Evolutionary conservation across 2,888 invertebrate genomes (phyloP), one percentile per base, ranked within the genome.

Genomic region (Parnassius orleans): DNA sequence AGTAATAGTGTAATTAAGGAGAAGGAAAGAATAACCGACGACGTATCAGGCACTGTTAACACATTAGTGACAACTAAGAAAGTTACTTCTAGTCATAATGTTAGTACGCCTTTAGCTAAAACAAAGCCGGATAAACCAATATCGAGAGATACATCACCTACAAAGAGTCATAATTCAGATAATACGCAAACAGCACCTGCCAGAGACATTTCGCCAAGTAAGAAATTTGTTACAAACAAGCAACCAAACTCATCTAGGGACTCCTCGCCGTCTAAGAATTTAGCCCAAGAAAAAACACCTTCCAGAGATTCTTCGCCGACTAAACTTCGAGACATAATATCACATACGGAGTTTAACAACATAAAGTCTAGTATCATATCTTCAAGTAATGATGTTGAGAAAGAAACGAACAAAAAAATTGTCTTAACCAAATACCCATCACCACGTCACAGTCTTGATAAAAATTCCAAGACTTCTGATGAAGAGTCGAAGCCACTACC

Each of bases 311-410:
- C 42, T 47, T 85, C 84, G 5, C 81, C 84, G 0, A 75, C 78
- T 14, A 84, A 86, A 70, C 67, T 79, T n/a, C 71, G 76, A 64
- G 78, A 83, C 59, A 77, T 78, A 41, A 76, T 74, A 53, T 66
- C 69, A 24, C 67, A 68, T 61, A 68, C 71, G 9, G 73, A 71
- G 48, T 63, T 60, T 10, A 19, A 56, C 12, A 41, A 24, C 42
- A 60, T 15, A 41, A 61, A 57, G 15, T 65, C 57, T 15, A 56
- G 47, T 10, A 9, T 10, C 41, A 59, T 19, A 15, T 52, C 55
- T 53, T 59, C 41, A 12, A 47, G 9, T 19, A 24, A 41, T 44
- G n/a, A 44, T 11, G n/a, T 53, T 61, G 48, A 61, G 62, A 67
- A 53, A 57, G 63, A 14, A 60, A 58, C 19, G 56, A 15, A 41